Percentiles rank a stretch among this genome's conserved stretches.
Evolutionary conservation across 1,140 invertebrate species (phyloP).

Genomic region (Melanaphis sacchari): DNA sequence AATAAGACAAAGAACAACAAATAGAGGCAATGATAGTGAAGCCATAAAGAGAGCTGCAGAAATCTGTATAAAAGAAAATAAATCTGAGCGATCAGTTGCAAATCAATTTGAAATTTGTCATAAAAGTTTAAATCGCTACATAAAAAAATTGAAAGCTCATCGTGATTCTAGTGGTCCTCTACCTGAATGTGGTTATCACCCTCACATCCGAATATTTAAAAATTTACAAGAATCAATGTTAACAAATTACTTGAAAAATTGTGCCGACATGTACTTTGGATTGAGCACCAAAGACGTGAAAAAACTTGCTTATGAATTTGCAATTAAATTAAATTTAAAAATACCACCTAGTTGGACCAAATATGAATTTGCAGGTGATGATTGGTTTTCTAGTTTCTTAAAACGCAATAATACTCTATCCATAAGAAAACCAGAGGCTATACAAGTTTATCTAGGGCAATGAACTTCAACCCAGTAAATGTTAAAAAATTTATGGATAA

Average conservation of each 20-base stretch:
- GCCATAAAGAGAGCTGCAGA: background rate
- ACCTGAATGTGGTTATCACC: no score
- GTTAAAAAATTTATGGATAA: background rate
- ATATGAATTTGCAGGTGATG: background rate
- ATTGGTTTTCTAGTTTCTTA: background rate
- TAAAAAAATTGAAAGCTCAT: background rate
- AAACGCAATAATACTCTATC: background rate
- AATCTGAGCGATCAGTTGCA: background rate
- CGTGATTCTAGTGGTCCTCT: background rate
- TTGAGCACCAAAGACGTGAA: background rate
- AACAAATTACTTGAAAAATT: conserved; percentile 11
- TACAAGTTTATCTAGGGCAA: background rate
- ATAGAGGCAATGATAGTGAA: background rate
- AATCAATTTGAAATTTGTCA: background rate
- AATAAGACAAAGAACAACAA: background rate
- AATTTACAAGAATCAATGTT: background rate
- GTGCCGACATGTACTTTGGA: conserved; percentile 33
- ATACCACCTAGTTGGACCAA: background rate
- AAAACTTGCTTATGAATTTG: conserved; percentile 50
- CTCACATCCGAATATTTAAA: background rate
- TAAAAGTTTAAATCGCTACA: background rate
- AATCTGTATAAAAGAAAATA: background rate
- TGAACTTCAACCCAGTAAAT: background rate
- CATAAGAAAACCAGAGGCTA: background rate
- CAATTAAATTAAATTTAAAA: background rate